Percentiles rank a stretch among this genome's conserved stretches.
Conservation (phyloP, 2,113 vertebrate species). For the Pterocles burchelli region DNA sequence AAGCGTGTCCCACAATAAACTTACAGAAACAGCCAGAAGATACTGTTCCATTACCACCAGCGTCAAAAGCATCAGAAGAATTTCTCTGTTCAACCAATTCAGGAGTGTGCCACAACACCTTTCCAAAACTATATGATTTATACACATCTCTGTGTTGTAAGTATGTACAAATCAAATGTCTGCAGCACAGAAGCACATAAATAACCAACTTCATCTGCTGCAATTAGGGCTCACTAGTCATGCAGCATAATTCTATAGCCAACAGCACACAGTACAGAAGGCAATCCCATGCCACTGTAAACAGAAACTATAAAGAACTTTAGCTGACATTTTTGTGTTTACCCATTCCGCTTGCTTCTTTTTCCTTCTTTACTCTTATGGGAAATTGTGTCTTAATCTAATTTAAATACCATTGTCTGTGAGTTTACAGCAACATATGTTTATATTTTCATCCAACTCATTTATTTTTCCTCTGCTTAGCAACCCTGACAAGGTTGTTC, state of each 20-base stretch:
- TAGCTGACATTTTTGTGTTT: slow-evolving; percentile 48
- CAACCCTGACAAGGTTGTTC: not conserved
- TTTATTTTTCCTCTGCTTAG: slow-evolving; percentile 41
- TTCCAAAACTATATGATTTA: not conserved
- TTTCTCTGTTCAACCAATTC: not conserved
- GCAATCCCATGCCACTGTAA: slow-evolving; percentile 35
- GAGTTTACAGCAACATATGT: slow-evolving; percentile 46
- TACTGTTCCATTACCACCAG: not conserved
- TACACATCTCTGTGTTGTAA: not conserved
- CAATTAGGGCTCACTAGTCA: slow-evolving; percentile 4
- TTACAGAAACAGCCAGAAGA: not conserved
- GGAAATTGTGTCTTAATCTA: slow-evolving; percentile 38
- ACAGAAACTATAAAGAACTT: slow-evolving; percentile 19
- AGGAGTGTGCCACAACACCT: rapidly evolving
- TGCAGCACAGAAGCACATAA: not conserved
- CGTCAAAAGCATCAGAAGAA: not conserved
- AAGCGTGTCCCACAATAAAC: not conserved
- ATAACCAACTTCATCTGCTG: slow-evolving; percentile 11
- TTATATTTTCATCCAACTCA: slow-evolving; percentile 34
- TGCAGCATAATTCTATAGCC: not conserved
- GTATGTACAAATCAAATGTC: not conserved
- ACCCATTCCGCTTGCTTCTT: not conserved
- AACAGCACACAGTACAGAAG: not conserved
- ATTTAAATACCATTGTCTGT: slow-evolving; percentile 51
- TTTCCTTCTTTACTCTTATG: slow-evolving; percentile 3